Evolutionary conservation across 2,113 vertebrate species (phyloP), one percentile per base, ranked within the genome.

Genomic region (Clarias magur): DNA sequence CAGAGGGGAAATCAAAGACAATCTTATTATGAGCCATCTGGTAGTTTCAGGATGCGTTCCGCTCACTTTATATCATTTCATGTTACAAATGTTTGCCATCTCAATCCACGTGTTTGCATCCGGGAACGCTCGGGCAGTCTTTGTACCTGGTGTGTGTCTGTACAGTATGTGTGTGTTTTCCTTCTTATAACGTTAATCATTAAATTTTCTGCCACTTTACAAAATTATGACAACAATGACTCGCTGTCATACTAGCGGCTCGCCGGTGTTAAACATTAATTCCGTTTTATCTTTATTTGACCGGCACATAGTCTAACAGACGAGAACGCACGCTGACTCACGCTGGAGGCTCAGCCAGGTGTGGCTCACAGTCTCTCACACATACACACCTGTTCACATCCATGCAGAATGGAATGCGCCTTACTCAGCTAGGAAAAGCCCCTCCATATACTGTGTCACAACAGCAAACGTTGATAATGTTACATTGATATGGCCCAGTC

Each of bases 241-340:
- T 93, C 83, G 89, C 57, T 78, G 42, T 88, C 56, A 70, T 82
- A 68, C 78, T n/a, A 54, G 27, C 62, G 70, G 57, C 30, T 76
- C 48, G 17, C 68, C 80, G 11, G 11, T 27, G 92, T 95, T 94
- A 95, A 94, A 92, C 21, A 95, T 95, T 95, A 94, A 95, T 92
- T 68, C 56, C 48, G 84, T 62, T 87, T 82, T 80, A 86, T 67
- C 88, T 89, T 85, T 63, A 68, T 63, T 89, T 10, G 87, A 89
- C 87, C 85, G 54, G 38, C 16, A 70, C 53, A 56, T 54, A 30
- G 76, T 81, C 53, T 88, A 48, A 48, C 68, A 79, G 80, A 73
- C 73, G 67, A 48, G 57, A 12, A 68, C 34, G 6, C 80, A 68
- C 34, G 6, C 80, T 89, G 88, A 90, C 73, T 89, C 88, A 90